phyloP scores from a whole-genome alignment of 2,888 invertebrate species.

The Trimorus sp. region DNA sequence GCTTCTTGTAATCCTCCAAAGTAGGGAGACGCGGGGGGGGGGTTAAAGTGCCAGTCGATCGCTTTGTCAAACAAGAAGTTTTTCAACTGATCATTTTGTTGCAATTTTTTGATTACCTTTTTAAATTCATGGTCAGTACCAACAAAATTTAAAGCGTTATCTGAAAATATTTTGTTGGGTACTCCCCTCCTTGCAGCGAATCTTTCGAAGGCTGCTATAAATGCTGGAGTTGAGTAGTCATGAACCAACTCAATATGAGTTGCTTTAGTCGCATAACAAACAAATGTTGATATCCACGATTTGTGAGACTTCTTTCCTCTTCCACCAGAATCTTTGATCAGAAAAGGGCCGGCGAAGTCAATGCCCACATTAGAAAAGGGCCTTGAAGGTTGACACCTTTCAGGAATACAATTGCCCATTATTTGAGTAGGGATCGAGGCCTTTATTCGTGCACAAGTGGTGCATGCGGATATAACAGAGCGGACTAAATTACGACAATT shows the following conservation, averaged over 20 bases:
- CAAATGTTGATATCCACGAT: neutral
- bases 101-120: neutral
- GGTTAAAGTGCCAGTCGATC: neutral
- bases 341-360: neutral
- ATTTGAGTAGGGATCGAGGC: too few species aligned
- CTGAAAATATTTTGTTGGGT: neutral
- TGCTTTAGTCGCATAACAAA: neutral
- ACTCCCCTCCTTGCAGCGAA: neutral
- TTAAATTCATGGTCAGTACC: neutral
- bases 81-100: neutral
- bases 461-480: too few species aligned
- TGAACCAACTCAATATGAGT: neutral
- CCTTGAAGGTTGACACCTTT: too few species aligned
- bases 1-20: neutral
- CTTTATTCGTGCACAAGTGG: too few species aligned
- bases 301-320: neutral
- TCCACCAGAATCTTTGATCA: neutral
- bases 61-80: too few species aligned
- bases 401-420: too few species aligned
- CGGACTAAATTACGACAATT: too few species aligned
- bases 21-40: neutral
- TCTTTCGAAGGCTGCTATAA: neutral
- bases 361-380: too few species aligned
- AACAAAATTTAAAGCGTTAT: neutral
- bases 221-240: neutral